phyloP scores from a whole-genome alignment of 2,888 invertebrate genomes.

The Gasteruption jaculator region DNA sequence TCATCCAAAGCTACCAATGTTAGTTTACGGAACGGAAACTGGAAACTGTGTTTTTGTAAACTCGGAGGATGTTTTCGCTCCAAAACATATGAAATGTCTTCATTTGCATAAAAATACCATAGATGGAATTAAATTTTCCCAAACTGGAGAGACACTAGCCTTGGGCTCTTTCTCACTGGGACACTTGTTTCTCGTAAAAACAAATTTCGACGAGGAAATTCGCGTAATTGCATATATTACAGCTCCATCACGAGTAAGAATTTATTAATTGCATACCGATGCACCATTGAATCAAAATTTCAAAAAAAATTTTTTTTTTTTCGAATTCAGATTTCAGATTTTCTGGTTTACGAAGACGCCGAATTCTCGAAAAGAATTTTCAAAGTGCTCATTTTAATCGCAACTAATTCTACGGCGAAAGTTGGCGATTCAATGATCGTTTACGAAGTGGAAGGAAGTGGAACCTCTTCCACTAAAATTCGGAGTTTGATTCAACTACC shows the following conservation, averaged over 20 bases:
- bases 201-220: constrained; percentile 7
- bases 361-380: constrained; percentile 4
- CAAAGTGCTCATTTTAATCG: constrained; percentile 28
- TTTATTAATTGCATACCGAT: too few species aligned
- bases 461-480: constrained; percentile 5
- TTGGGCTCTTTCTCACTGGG: too few species aligned
- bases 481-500: constrained; percentile 23
- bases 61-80: constrained; percentile 10
- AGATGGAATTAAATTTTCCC: constrained; percentile 34
- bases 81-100: constrained; percentile 23
- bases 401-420: constrained; percentile 14
- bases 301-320: constrained; percentile 8
- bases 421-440: constrained; percentile 26
- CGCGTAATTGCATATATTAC: too few species aligned
- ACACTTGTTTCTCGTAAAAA: too few species aligned
- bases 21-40: constrained; percentile 23
- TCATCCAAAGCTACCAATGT: constrained; percentile 27
- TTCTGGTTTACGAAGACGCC: constrained; percentile 30
- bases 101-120: constrained; percentile 29
- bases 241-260: too few species aligned
- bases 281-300: too few species aligned
- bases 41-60: constrained; percentile 34
- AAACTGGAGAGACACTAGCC: constrained; percentile 25
- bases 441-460: constrained; percentile 24
- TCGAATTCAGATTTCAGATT: constrained; percentile 26